Evolutionary conservation across 1,140 invertebrate species (phyloP).

Genomic region (Mactra quadrangularis): DNA sequence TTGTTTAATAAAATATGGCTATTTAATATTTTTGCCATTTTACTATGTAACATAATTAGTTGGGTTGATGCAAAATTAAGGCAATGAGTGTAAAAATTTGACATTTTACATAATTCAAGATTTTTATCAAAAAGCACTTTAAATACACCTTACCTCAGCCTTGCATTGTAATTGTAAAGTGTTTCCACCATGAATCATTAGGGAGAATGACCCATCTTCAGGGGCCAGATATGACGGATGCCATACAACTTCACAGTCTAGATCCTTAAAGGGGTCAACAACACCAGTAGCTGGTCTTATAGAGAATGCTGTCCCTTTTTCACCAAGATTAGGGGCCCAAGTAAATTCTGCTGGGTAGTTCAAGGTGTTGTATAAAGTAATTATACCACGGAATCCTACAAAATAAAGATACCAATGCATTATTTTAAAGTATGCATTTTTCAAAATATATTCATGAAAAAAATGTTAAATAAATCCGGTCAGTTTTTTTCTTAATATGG

Average conservation of each 20-base stretch:
- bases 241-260: slow-evolving; percentile 84
- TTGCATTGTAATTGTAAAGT: slow-evolving; percentile 76
- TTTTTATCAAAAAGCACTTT: too few relatives aligned
- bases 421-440: too few relatives aligned
- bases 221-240: slow-evolving; percentile 83
- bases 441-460: too few relatives aligned
- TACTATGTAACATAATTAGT: too few relatives aligned
- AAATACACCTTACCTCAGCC: slow-evolving; percentile 76
- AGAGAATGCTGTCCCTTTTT: slow-evolving; percentile 83
- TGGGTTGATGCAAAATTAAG: too few relatives aligned
- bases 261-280: slow-evolving; percentile 80
- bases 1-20: too few relatives aligned
- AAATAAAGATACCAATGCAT: slow-evolving; percentile 24
- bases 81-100: too few relatives aligned
- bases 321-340: slow-evolving; percentile 81
- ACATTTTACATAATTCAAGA: too few relatives aligned
- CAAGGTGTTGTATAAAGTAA: slow-evolving; percentile 81
- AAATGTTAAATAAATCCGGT: too few relatives aligned
- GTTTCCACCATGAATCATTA: slow-evolving; percentile 79
- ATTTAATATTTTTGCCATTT: too few relatives aligned
- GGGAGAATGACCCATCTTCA: slow-evolving; percentile 81
- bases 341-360: slow-evolving; percentile 83
- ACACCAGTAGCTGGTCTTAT: slow-evolving; percentile 81
- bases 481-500: too few relatives aligned
- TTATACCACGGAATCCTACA: slow-evolving; percentile 79